Base-by-base conservation (phyloP, 1,140 invertebrate species). In the Bombus confusus region DNA sequence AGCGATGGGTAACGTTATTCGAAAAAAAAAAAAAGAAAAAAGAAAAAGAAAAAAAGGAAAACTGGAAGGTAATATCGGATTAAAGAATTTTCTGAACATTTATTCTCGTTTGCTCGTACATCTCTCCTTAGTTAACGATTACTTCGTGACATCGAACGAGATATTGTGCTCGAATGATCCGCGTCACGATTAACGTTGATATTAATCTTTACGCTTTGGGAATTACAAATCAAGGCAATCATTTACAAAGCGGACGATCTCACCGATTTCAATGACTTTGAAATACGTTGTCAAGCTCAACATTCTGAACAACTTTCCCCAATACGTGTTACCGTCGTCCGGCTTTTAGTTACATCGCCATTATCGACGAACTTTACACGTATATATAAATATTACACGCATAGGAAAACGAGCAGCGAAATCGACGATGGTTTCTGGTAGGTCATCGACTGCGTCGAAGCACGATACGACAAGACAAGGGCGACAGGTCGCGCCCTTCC, bases 381-480 rank as follows among this genome's bases (percentile, higher is more conserved):
- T 28, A 52, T 25, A 52, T 25, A 12, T 10, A 8, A 6, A 31
- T 25, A 15, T 76, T 39, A n/a, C 28, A 6, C 13, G 6, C 25
- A 5, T 22, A 43, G 39, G 15, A 37, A 82, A 77, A 86, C 52
- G 76, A 73, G 47, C n/a, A 43, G 12, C 37, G 31, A 52, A 12
- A 57, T 83, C 34, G 41, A 79, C 62, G 59, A 68, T 52, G 59
- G 41, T 39, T 66, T 47, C 68, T 75, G 77, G 73, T 68, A 76
- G 80, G 47, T 87, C 68, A 81, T 90, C 88, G 79, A 77, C 78
- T 68, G 59, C 69, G 81, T 85, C 52, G 12, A 87, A 34, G 39
- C 18, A 18, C 39, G 88, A 90, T 89, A 18, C 39, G 88, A 90
- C 87, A 62, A 90, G 85, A 85, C 88, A 80, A 81, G 81, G 59